These are phyloP conservation scores for Clarias laeviceps DNA, from an alignment of 2,797 vertebrate species.

Conservation along the genomic window DNA sequence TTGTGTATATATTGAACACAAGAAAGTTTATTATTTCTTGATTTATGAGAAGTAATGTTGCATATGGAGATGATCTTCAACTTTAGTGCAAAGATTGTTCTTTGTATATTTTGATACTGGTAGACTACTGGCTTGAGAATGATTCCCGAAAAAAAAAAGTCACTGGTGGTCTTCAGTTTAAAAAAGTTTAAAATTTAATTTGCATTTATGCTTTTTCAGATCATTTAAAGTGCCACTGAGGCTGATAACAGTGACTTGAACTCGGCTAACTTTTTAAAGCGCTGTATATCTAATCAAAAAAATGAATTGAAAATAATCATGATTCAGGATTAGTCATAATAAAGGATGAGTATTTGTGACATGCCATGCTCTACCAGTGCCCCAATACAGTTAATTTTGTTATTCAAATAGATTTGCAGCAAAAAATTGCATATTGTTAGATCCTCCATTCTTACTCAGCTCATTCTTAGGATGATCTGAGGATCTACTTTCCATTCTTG, in stretches of 20 bases:
- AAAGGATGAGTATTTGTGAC: neutral
- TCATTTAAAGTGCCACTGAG: neutral
- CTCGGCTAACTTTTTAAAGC: neutral
- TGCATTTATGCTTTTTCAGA: neutral
- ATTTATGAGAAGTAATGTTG: too few relatives aligned
- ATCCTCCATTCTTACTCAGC: neutral
- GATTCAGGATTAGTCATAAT: neutral
- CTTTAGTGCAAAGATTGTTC: too few relatives aligned
- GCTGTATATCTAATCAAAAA: neutral
- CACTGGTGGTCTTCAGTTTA: too few relatives aligned
- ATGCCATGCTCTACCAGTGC: neutral
- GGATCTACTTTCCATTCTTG: neutral
- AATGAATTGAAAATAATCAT: neutral
- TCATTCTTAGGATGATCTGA: neutral
- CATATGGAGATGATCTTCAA: too few relatives aligned
- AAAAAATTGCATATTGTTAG: neutral
- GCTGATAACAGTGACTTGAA: neutral
- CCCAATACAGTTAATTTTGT: neutral
- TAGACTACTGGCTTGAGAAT: neutral
- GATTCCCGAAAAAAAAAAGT: too few relatives aligned
- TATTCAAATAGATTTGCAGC: neutral
- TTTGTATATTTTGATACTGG: neutral
- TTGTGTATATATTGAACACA: too few relatives aligned
- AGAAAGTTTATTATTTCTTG: too few relatives aligned
- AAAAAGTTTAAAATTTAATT: too few relatives aligned